Base-by-base conservation (phyloP, 1,140 invertebrate genomes). In the Scaptodrosophila lebanonensis region DNA sequence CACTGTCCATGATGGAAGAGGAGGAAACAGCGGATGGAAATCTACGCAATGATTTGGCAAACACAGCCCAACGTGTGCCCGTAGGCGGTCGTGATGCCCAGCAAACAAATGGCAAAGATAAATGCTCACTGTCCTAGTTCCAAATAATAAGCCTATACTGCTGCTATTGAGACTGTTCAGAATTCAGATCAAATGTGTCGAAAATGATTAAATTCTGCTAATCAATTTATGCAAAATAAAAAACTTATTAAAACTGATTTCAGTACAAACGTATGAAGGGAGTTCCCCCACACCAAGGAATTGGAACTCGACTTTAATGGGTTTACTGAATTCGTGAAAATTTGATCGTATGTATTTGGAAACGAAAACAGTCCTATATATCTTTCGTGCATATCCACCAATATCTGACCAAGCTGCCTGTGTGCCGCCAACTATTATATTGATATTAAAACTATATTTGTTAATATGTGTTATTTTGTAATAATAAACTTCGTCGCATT, bases 1-100 rank as follows among this genome's bases (percentile, higher is more conserved):
- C 95, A 6, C 86, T 94, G 17, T 96, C 95, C 0, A 87, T 96
- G 79, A 90, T 93, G 84, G 90, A 91, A 11, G 63, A 84, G 22
- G 89, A 90, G 25, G 83, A 88, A 33, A 51, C 44, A 15, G 63
- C 67, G 6, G 70, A 87, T n/a, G 17, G 52, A 8, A 79, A 59
- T 47, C 75, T 76, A 8, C 68, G 65, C 18, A 64, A 44, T 17
- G 49, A 84, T 29, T 40, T 84, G 18, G 73, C 58, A 29, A 42
- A 38, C 7, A 65, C 62, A 11, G 18, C 66, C n/a, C 83, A 52
- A 38, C 60, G 56, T 35, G 66, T 85, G 7, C 53, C 66, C 25
- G 84, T 86, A 9, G 85, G 84, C 5, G 84, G 77, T 6, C 58
- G 48, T 30, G 65, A 73, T 29, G 53, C 16, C n/a, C 72, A 71